These are phyloP conservation scores for Dromaius novaehollandiae DNA, from an alignment of 2,113 vertebrate genomes.

Conservation along the genomic window DNA sequence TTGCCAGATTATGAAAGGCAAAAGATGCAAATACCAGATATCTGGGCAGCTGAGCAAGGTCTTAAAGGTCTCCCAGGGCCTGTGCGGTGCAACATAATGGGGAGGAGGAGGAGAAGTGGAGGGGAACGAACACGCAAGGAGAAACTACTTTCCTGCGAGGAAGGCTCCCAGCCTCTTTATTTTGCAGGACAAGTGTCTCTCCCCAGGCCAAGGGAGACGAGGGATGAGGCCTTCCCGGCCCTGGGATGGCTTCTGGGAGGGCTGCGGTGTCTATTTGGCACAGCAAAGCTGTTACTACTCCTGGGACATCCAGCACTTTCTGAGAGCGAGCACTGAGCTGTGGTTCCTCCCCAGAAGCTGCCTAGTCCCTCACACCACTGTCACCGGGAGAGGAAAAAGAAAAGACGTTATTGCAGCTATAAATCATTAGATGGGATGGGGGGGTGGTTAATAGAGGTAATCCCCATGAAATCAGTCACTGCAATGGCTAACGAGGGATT, in stretches of 20 bases:
- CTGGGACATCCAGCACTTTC: background rate
- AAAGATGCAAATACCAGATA: conserved; percentile 60
- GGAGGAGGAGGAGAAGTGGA: background rate
- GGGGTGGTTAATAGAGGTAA: conserved; percentile 48
- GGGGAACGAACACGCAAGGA: rapidly evolving
- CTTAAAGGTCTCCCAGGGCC: background rate
- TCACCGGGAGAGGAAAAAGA: background rate
- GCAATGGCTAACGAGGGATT: conserved; percentile 58
- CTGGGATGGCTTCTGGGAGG: background rate
- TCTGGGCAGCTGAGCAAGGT: background rate
- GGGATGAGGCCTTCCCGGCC: rapidly evolving
- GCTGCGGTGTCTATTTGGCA: background rate
- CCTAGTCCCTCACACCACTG: background rate
- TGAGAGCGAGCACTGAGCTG: rapidly evolving
- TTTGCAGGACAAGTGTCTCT: background rate
- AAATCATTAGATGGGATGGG: conserved; percentile 54
- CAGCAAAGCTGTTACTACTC: background rate
- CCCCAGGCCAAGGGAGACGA: background rate
- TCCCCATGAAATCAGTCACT: conserved; percentile 57
- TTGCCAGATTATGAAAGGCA: conserved; percentile 28
- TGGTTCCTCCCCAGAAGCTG: background rate
- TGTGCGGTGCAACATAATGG: background rate
- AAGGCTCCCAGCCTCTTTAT: background rate
- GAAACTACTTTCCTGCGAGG: background rate
- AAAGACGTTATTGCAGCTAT: conserved; percentile 14